A percentile compares a stretch with the other conserved stretches of the same genome.
Evolutionary conservation across 2,888 invertebrate species (phyloP).

Genomic region (Diogma glabrata): DNA sequence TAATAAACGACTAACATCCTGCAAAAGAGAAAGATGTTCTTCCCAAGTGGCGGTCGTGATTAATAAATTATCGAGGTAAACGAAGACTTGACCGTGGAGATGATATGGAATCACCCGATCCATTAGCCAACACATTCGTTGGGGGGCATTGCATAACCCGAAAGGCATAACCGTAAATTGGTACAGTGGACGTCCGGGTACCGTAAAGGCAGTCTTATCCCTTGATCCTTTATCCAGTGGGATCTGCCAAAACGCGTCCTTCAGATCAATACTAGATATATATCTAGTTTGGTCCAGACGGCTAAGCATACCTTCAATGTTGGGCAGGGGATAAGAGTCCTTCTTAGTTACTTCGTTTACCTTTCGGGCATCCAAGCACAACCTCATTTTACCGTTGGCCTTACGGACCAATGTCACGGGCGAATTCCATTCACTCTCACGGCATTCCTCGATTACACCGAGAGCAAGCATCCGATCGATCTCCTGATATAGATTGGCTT

Average conservation of each 20-base stretch:
- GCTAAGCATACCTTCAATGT: conserved; percentile 20
- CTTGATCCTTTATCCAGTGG: conserved; percentile 16
- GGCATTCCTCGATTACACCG: conserved; percentile 1
- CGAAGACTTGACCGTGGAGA: neutral
- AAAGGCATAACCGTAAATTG: neutral
- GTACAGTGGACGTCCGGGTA: conserved; percentile 13
- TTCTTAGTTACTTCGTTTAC: conserved; percentile 23
- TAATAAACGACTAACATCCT: neutral
- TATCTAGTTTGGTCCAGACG: conserved; percentile 21
- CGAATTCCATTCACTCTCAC: no score
- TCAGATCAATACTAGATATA: conserved; percentile 22
- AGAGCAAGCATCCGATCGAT: conserved; percentile 20
- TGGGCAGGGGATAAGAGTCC: conserved; percentile 1
- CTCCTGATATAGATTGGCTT: conserved; percentile 19
- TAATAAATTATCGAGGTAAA: conserved; percentile 4
- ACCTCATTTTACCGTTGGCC: no score
- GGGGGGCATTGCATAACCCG: neutral
- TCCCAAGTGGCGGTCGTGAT: neutral
- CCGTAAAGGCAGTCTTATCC: conserved; percentile 21
- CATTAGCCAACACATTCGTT: conserved; percentile 1
- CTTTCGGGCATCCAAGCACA: no score
- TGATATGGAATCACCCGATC: neutral
- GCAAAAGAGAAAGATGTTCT: neutral
- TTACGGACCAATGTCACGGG: no score
- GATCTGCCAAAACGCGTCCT: conserved; percentile 17